These are phyloP conservation scores for Botrylloides violaceus DNA, from an alignment of 23 tunicate species.

Conservation along the genomic window DNA sequence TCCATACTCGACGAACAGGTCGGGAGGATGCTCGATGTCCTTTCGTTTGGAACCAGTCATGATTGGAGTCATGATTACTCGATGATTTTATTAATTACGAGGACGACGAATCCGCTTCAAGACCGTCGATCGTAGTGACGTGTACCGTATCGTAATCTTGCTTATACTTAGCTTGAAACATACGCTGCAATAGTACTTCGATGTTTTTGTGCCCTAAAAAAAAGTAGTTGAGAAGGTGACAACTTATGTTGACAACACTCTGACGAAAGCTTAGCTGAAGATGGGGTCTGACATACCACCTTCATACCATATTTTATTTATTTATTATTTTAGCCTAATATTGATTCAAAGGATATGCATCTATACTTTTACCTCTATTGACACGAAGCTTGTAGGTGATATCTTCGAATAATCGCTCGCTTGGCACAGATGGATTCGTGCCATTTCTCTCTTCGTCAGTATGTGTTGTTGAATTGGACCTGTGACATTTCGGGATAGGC, in stretches of 20 bases:
- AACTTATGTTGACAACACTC: too few species aligned
- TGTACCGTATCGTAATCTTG: not conserved
- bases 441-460: constrained; percentile 14
- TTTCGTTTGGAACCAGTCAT: too few species aligned
- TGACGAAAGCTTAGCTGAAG: too few species aligned
- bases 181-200: constrained; percentile 71
- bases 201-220: constrained; percentile 80
- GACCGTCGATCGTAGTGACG: not conserved
- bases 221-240: not conserved
- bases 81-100: too few species aligned
- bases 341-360: too few species aligned
- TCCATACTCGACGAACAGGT: too few species aligned
- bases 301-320: too few species aligned
- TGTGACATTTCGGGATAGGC: not conserved
- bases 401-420: not conserved
- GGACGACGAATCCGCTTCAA: not conserved
- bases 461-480: not conserved
- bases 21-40: too few species aligned
- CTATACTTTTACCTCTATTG: not conserved
- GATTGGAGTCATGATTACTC: too few species aligned
- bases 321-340: too few species aligned
- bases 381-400: not conserved
- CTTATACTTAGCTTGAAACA: constrained; percentile 54
- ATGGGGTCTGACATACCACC: too few species aligned
- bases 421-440: too few species aligned